Percentiles rank a stretch among this genome's conserved stretches.
Conservation (phyloP, 2,888 invertebrate species). For the Coelogynopora nodosa region DNA sequence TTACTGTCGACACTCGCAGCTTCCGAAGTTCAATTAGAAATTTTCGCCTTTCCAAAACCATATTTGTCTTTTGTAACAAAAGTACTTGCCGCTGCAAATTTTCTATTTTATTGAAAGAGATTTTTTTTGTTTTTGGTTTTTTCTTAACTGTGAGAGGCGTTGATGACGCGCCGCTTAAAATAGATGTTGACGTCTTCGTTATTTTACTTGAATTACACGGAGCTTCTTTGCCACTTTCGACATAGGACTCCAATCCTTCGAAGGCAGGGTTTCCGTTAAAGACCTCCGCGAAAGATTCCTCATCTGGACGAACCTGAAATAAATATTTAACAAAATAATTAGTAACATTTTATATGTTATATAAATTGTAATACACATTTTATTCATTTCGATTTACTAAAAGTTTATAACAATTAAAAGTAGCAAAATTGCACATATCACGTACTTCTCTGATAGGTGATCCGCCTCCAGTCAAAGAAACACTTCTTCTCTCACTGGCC, state of each 20-base stretch:
- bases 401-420: neutral
- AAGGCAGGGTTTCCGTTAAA: neutral
- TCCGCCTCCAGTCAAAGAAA: neutral
- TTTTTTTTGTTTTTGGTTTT: neutral
- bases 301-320: neutral
- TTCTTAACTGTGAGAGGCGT: neutral
- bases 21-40: constrained; percentile 13
- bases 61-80: constrained; percentile 4
- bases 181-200: neutral
- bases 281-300: neutral
- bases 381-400: neutral
- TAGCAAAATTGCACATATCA: neutral
- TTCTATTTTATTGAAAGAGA: constrained; percentile 21
- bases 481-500: neutral
- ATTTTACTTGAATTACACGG: neutral
- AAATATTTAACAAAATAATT: neutral
- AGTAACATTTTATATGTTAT: neutral
- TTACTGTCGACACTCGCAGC: constrained; percentile 20
- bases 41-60: constrained; percentile 24
- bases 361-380: neutral
- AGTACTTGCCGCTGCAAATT: constrained; percentile 27
- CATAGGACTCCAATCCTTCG: neutral
- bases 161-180: neutral
- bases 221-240: neutral
- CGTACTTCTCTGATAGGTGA: neutral